These are phyloP conservation scores for Callocephalon fimbriatum DNA, from an alignment of 2,113 vertebrate genomes.

Conservation along the genomic window DNA sequence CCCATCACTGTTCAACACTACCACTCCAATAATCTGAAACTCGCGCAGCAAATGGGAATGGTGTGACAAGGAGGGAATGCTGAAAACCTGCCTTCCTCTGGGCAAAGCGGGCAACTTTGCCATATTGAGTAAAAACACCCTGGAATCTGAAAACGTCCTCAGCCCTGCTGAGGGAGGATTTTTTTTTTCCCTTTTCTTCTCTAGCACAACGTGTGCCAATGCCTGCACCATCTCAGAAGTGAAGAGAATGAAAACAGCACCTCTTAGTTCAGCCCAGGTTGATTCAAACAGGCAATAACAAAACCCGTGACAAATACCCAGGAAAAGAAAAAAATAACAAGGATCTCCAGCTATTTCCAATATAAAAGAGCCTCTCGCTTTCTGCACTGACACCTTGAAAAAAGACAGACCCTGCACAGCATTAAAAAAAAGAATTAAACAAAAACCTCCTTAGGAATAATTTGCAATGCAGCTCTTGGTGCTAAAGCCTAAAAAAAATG, in stretches of 20 bases:
- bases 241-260: constrained; percentile 74
- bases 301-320: constrained; percentile 77
- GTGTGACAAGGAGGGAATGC: constrained; percentile 34
- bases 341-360: constrained; percentile 77
- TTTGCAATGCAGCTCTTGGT: constrained; percentile 89
- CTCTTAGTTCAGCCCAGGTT: constrained; percentile 74
- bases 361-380: constrained; percentile 76
- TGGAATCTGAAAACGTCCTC: constrained; percentile 85
- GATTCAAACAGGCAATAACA: constrained; percentile 79
- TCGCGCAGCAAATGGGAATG: background rate
- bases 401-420: constrained; percentile 90
- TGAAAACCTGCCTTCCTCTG: constrained; percentile 54
- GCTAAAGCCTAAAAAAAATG: constrained; percentile 98
- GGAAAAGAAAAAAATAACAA: constrained; percentile 26
- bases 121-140: constrained; percentile 98
- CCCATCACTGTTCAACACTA: background rate
- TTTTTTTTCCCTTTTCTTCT: constrained; percentile 34
- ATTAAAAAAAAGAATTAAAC: constrained; percentile 94
- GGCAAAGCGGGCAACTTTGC: constrained; percentile 89
- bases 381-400: constrained; percentile 92
- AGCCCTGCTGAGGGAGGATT: constrained; percentile 44
- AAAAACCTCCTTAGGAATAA: constrained; percentile 92
- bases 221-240: constrained; percentile 97
- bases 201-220: constrained; percentile 85
- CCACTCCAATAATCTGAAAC: background rate